A percentile compares a stretch with the other conserved stretches of the same genome.
Conservation (phyloP, 2,113 vertebrate genomes). For the Sylvia atricapilla region DNA sequence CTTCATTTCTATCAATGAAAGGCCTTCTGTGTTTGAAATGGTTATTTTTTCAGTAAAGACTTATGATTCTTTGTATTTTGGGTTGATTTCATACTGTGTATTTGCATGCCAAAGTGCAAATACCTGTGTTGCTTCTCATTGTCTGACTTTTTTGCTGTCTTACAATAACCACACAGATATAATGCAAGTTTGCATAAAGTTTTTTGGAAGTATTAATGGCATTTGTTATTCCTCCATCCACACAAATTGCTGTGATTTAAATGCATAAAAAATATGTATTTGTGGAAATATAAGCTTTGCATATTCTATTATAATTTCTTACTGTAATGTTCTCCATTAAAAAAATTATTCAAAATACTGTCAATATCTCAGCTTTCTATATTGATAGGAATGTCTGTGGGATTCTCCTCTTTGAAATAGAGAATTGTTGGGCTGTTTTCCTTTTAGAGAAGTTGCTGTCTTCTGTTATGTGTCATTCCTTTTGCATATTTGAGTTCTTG, state of each 20-base stretch:
- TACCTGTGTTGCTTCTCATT: not conserved
- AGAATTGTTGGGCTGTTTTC: not conserved
- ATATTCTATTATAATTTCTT: not conserved
- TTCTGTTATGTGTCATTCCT: not conserved
- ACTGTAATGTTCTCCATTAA: not conserved
- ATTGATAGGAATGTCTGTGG: not conserved
- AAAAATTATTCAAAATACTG: not conserved
- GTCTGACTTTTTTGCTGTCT: not conserved
- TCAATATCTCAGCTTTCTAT: not conserved
- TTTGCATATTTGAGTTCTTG: not conserved
- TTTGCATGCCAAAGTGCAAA: not conserved
- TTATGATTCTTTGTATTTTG: not conserved
- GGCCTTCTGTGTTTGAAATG: not conserved
- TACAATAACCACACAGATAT: not conserved
- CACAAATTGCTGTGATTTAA: not conserved
- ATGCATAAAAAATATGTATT: not conserved
- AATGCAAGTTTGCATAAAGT: not conserved
- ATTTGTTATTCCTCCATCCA: not conserved
- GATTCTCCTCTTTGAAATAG: not conserved
- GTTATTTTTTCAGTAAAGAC: not conserved
- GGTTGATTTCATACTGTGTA: not conserved
- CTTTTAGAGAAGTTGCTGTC: not conserved
- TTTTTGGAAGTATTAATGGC: not conserved
- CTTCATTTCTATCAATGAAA: not conserved
- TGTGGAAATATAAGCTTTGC: not conserved